Evolutionary conservation across 2,888 invertebrate genomes (phyloP), one percentile per base, ranked within the genome.

Genomic region (Hydraecia micacea): DNA sequence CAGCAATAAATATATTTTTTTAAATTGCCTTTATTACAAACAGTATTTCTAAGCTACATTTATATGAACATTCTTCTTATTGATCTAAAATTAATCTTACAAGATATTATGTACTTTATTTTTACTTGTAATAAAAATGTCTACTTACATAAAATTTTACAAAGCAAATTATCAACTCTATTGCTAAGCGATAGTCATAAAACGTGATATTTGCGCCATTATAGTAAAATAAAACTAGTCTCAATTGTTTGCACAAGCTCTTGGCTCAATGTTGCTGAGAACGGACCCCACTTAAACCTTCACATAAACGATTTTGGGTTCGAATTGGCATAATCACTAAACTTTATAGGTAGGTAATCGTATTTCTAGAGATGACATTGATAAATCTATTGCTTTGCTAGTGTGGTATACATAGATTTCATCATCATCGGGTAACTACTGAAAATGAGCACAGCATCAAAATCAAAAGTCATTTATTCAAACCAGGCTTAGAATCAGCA

Each of bases 181-280:
- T 74, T 18, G 28, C 9, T n/a, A 60, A 74, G 60, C 58, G 58
- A 60, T 28, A 42, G 49, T 21, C 75, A 18, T 79, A 46, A 81
- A 81, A 75, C 25, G 15, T 18, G 4, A 52, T 9, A 25, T 32
- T 81, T 18, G 9, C 1, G 13, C 39, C 36, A 28, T 66, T 79
- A 67, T 42, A 42, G 9, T 75, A 36, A 36, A 52, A 81, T 81
- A 52, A 67, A 81, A 81, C 82, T 52, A 36, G 74, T 74, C 58
- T 81, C 39, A 66, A 73, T 36, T 52, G 75, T 81, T 81, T 73
- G n/a, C 49, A 58, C 72, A 52, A 21, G 21, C n/a, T 66, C 25
- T 75, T 81, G 60, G 13, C 13, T 25, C 21, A 32, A 42, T 25
- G 28, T 5, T 52, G 42, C 82, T 75, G 28, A 75, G 42, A 25